phyloP scores from a whole-genome alignment of 2,797 vertebrate species.

The Tolypeutes matacus region DNA sequence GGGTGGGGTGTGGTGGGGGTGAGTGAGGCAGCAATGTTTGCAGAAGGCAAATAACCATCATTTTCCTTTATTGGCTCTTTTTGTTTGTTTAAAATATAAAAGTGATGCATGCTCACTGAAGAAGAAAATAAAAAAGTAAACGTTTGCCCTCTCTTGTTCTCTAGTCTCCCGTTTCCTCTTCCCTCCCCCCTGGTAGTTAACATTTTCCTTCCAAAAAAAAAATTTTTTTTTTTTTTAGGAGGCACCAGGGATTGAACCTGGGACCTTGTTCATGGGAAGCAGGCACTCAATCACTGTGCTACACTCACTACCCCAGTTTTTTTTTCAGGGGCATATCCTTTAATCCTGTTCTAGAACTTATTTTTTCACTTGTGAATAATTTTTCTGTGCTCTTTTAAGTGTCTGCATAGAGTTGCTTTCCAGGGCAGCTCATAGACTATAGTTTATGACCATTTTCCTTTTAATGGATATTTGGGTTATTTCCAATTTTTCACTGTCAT shows the following conservation, averaged over 20 bases:
- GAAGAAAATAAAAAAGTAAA: slow-evolving; percentile 24
- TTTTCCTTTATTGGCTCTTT: neutral
- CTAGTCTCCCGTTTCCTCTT: neutral
- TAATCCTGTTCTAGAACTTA: neutral
- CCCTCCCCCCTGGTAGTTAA: neutral
- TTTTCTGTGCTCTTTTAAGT: neutral
- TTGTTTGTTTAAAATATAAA: slow-evolving; percentile 22
- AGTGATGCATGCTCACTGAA: neutral
- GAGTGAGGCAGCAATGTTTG: neutral
- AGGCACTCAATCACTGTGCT: too few relatives aligned
- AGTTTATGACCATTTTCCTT: neutral
- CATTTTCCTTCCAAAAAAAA: neutral
- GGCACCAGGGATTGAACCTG: too few relatives aligned
- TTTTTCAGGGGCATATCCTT: neutral
- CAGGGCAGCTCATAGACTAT: neutral
- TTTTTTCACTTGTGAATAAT: neutral
- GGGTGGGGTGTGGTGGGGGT: too few relatives aligned
- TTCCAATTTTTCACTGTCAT: neutral
- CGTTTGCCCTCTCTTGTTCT: neutral
- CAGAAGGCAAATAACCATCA: neutral
- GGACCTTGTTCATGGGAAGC: too few relatives aligned
- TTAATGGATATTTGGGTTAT: neutral
- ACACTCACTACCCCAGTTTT: neutral
- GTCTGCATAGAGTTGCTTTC: neutral
- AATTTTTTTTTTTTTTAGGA: neutral